Conservation (phyloP, 2,888 invertebrate species). For the Lamellibrachia satsuma region DNA sequence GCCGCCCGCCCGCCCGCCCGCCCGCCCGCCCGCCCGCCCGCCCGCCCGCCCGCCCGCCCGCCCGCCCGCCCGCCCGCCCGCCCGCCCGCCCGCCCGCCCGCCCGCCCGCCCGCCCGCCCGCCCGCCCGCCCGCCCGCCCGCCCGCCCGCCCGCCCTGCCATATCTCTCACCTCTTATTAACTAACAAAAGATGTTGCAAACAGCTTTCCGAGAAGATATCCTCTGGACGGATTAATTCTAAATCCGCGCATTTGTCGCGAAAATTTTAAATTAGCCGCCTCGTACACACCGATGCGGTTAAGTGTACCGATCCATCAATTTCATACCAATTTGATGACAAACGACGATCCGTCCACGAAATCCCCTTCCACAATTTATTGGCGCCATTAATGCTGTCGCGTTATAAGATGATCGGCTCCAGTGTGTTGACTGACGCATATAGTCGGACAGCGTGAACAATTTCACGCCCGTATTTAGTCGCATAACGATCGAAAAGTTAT, state of each 20-base stretch:
- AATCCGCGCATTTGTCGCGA: constrained; percentile 6
- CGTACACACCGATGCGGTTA: background rate
- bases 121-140: no score
- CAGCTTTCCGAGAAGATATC: background rate
- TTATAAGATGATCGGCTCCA: background rate
- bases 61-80: no score
- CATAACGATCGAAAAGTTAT: constrained; percentile 2
- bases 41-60: no score
- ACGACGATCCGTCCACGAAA: background rate
- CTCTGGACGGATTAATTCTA: background rate
- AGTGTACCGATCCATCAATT: constrained; percentile 13
- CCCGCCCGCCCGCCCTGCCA: background rate
- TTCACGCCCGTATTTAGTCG: constrained; percentile 12
- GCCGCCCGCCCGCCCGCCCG: no score
- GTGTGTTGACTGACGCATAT: background rate
- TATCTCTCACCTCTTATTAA: background rate
- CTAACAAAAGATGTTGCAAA: background rate
- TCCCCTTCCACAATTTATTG: background rate
- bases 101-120: no score
- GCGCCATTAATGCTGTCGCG: constrained; percentile 3
- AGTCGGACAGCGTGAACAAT: background rate
- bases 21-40: no score
- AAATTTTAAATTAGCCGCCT: background rate
- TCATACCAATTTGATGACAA: constrained; percentile 17
- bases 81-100: no score